Percentiles rank a stretch among this genome's conserved stretches.
phyloP scores from a whole-genome alignment of 2,797 vertebrate genomes.

The Amniataba percoides region DNA sequence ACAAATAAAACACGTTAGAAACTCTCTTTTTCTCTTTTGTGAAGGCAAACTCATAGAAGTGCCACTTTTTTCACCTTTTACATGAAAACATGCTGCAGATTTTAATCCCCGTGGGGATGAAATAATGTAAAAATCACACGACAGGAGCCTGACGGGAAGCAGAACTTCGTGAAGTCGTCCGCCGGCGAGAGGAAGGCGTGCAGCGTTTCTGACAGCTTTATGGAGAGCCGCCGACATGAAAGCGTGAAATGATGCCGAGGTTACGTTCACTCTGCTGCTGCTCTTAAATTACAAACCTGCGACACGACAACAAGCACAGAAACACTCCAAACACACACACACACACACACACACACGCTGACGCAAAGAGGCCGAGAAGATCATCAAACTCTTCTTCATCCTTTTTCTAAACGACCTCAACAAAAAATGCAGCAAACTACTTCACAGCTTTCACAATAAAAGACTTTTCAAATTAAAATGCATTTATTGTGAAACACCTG shows the following conservation, averaged over 20 bases:
- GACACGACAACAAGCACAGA: background rate
- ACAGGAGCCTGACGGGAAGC: background rate
- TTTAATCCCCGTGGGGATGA: background rate
- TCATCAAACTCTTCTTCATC: background rate
- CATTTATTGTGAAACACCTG: no score
- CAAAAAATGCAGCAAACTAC: no score
- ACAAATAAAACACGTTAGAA: no score
- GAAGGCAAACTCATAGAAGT: no score
- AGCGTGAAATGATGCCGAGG: slow-evolving; percentile 43
- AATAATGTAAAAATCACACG: background rate
- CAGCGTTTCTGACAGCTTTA: slow-evolving; percentile 57
- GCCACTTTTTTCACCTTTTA: no score
- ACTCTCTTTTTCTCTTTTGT: no score
- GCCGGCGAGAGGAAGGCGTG: slow-evolving; percentile 22
- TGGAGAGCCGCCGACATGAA: no score
- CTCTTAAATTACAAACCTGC: slow-evolving; percentile 34
- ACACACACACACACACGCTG: no score
- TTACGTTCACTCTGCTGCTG: slow-evolving; percentile 35
- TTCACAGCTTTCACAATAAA: no score
- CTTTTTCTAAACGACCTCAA: no score
- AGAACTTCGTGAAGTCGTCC: background rate
- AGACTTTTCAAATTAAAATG: no score
- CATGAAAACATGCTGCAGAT: no score
- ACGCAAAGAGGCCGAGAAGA: background rate
- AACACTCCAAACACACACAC: background rate